These are phyloP conservation scores for Galaxias olidus DNA, from an alignment of 2,797 vertebrate species.

Conservation along the genomic window DNA sequence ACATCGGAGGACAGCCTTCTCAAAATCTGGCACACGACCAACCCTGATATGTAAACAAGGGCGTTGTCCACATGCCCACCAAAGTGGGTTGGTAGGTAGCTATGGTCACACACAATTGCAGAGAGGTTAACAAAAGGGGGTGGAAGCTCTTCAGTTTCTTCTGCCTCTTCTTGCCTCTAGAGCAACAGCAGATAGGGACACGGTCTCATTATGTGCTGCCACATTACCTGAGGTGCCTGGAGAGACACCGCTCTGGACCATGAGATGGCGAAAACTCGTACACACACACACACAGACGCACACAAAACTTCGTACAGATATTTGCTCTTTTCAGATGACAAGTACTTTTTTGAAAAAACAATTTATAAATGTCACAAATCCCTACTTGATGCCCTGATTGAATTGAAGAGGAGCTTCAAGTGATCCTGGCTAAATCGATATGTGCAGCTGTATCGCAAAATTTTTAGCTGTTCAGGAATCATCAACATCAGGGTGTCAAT, in stretches of 20 bases:
- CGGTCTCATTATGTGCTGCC: slow-evolving; percentile 1
- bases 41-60: too few species aligned
- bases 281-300: slow-evolving; percentile 1
- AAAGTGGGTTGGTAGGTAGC: slow-evolving; percentile 9
- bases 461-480: slow-evolving; percentile 18
- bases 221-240: not conserved
- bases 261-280: not conserved
- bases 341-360: not conserved
- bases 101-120: slow-evolving; percentile 8
- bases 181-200: slow-evolving; percentile 12
- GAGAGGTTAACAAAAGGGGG: not conserved
- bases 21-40: too few species aligned
- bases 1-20: slow-evolving; percentile 6
- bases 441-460: slow-evolving; percentile 13
- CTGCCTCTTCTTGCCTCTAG: slow-evolving; percentile 15
- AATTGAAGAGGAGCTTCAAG: slow-evolving; percentile 28
- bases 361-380: too few species aligned
- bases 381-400: slow-evolving; percentile 17
- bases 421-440: slow-evolving; percentile 22
- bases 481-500: not conserved
- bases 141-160: not conserved
- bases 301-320: too few species aligned
- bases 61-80: too few species aligned
- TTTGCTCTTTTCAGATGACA: not conserved
- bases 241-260: slow-evolving; percentile 1